phyloP scores from a whole-genome alignment of 92 coral and sea anemone genomes.

The Anthopleura xanthogrammica region DNA sequence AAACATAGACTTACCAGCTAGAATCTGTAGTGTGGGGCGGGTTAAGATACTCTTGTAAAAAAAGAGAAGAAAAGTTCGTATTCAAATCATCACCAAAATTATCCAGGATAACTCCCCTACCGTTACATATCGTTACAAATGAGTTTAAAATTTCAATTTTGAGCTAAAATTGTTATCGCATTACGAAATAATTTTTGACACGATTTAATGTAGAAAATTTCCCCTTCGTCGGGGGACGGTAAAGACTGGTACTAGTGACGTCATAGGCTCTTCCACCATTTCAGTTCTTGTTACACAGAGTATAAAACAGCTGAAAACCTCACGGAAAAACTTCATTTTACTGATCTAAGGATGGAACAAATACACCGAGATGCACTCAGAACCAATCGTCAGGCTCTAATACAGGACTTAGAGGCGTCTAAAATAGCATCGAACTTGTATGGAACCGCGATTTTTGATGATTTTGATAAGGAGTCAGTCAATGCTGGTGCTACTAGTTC shows the following conservation, averaged over 20 bases:
- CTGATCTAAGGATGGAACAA: conserved; percentile 52
- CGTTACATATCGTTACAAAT: too few relatives aligned
- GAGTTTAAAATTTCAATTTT: not conserved
- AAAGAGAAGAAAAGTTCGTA: too few relatives aligned
- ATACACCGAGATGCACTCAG: conserved; percentile 60
- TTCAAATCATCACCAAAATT: too few relatives aligned
- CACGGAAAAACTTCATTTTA: conserved; percentile 1
- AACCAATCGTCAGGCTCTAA: conserved; percentile 40
- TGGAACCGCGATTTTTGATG: conserved; percentile 51
- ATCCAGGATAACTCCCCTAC: too few relatives aligned
- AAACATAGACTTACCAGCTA: too few relatives aligned
- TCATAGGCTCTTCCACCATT: conserved; percentile 8
- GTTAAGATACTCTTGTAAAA: too few relatives aligned
- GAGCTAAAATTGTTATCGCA: not conserved
- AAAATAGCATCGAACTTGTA: conserved; percentile 72
- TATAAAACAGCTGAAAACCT: not conserved
- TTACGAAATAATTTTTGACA: too few relatives aligned
- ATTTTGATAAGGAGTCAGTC: conserved; percentile 60
- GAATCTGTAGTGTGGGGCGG: too few relatives aligned
- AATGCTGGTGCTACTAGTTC: conserved; percentile 33
- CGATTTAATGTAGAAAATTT: not conserved
- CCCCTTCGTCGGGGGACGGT: not conserved
- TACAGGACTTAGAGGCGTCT: conserved; percentile 72
- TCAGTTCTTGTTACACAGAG: not conserved
- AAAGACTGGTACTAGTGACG: conserved; percentile 29